These are phyloP conservation scores for Psettodes erumei DNA, from an alignment of 2,113 vertebrate species.

Conservation along the genomic window DNA sequence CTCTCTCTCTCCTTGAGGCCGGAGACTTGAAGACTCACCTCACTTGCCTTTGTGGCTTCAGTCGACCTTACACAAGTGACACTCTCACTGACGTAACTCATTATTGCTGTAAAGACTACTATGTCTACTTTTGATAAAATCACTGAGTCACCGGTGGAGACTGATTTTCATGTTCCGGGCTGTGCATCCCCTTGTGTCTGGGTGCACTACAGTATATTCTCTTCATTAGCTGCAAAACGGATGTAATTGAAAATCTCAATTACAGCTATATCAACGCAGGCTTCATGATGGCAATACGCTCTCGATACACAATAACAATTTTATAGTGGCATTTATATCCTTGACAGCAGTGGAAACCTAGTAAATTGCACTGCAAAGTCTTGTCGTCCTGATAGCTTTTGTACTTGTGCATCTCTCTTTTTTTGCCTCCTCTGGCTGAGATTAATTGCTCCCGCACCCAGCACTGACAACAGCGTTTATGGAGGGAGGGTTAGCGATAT, in stretches of 20 bases:
- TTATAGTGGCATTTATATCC: constrained; percentile 72
- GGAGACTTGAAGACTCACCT: constrained; percentile 5
- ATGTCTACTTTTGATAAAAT: background rate
- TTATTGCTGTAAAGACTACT: constrained; percentile 10
- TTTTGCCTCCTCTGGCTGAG: constrained; percentile 67
- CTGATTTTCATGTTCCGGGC: constrained; percentile 22
- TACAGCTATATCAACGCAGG: constrained; percentile 52
- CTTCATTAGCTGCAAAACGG: constrained; percentile 50
- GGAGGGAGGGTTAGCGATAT: constrained; percentile 59
- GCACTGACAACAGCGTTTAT: constrained; percentile 81
- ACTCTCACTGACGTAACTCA: constrained; percentile 37
- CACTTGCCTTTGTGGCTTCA: constrained; percentile 7
- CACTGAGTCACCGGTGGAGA: background rate
- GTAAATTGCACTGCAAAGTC: constrained; percentile 70
- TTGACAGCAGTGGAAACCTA: constrained; percentile 68
- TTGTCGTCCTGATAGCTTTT: constrained; percentile 81
- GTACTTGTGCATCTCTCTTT: constrained; percentile 65
- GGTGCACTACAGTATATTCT: constrained; percentile 9
- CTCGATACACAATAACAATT: constrained; percentile 63
- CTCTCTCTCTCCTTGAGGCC: constrained; percentile 31
- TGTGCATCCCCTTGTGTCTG: background rate
- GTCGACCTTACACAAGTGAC: constrained; percentile 32
- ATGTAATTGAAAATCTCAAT: constrained; percentile 74
- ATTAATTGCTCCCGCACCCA: constrained; percentile 77
- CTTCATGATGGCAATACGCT: constrained; percentile 57